Evolutionary conservation across 2,888 invertebrate species (phyloP).

Genomic region (Habroteleia sp.): DNA sequence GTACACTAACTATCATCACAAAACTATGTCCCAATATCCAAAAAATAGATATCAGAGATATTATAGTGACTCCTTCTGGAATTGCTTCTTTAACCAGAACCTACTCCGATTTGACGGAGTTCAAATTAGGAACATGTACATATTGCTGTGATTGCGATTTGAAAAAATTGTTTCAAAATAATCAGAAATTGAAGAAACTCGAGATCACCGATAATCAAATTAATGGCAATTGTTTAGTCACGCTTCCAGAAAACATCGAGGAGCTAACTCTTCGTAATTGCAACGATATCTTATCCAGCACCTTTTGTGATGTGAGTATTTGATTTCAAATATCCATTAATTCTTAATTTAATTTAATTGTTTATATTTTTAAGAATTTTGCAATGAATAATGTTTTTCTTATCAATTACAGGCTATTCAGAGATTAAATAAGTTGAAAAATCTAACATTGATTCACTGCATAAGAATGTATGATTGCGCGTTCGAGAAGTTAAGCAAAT

Average conservation of each 20-base stretch:
- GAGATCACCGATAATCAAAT: slow-evolving; percentile 68
- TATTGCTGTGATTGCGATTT: slow-evolving; percentile 75
- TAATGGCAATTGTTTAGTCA: slow-evolving; percentile 72
- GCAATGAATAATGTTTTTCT: no score
- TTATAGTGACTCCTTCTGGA: slow-evolving; percentile 83
- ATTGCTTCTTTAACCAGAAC: slow-evolving; percentile 81
- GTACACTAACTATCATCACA: slow-evolving; percentile 83
- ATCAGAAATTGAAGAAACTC: slow-evolving; percentile 71
- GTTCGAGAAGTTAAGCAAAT: slow-evolving; percentile 30
- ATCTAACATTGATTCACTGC: slow-evolving; percentile 15
- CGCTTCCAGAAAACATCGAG: slow-evolving; percentile 74
- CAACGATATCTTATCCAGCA: slow-evolving; percentile 63
- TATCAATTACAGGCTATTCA: slow-evolving; percentile 35
- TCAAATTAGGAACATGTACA: slow-evolving; percentile 82
- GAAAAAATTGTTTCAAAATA: slow-evolving; percentile 71
- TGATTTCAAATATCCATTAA: no score
- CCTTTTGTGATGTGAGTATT: slow-evolving; percentile 70
- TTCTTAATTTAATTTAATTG: neutral
- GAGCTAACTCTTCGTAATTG: slow-evolving; percentile 72
- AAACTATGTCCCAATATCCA: slow-evolving; percentile 84
- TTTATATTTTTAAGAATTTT: neutral
- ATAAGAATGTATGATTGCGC: slow-evolving; percentile 14
- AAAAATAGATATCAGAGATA: slow-evolving; percentile 81
- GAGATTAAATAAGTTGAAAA: slow-evolving; percentile 19
- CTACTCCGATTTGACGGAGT: slow-evolving; percentile 81